These are phyloP conservation scores for Noctua comes DNA, from an alignment of 2,888 invertebrate species.

Conservation along the genomic window DNA sequence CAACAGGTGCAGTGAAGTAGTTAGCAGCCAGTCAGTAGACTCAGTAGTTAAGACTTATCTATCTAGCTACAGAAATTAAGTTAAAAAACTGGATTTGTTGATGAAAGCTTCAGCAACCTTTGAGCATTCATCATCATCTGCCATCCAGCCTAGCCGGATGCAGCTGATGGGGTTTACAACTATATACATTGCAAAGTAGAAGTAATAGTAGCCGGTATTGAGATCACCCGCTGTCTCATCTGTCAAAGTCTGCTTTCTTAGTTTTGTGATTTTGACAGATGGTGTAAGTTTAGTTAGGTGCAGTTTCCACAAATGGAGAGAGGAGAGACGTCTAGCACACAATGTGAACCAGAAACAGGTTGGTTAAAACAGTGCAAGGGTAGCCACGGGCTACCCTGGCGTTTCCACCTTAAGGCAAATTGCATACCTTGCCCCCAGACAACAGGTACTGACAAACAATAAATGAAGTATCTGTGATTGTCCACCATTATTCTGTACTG, in stretches of 20 bases:
- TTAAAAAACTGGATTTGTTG: not conserved
- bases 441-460: not conserved
- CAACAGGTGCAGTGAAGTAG: not conserved
- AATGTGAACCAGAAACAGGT: not conserved
- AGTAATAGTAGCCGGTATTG: conserved; percentile 30
- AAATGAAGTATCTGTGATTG: not conserved
- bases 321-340: not conserved
- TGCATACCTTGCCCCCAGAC: not conserved
- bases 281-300: not conserved
- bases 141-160: not conserved
- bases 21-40: not conserved
- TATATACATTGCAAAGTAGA: not conserved
- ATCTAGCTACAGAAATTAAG: not conserved
- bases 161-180: not conserved
- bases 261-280: conserved; percentile 23
- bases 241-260: conserved; percentile 29
- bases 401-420: not conserved
- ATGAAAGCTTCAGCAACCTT: not conserved
- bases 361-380: not conserved
- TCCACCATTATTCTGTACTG: not conserved
- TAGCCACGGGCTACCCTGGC: not conserved
- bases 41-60: not conserved
- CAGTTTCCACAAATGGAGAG: not conserved
- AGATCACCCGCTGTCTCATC: conserved; percentile 22
- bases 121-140: not conserved